Conservation (phyloP, 1,140 invertebrate species). For the Bombus haemorrhoidalis region DNA sequence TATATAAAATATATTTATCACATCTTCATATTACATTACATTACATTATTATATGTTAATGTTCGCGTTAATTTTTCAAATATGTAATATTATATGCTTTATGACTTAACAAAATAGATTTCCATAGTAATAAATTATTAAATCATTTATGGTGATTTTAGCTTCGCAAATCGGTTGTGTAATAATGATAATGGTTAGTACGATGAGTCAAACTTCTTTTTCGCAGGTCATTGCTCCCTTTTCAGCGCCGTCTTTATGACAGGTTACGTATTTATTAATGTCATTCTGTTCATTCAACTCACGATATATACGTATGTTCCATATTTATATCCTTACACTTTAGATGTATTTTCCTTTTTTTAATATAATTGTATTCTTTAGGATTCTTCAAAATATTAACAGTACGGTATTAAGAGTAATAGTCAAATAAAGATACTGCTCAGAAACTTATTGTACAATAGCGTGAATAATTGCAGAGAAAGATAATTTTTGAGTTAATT, state of each 20-base stretch:
- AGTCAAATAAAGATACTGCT: too few relatives aligned
- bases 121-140: background rate
- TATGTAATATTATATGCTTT: too few relatives aligned
- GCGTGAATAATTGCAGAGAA: too few relatives aligned
- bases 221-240: background rate
- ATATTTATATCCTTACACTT: background rate
- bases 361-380: background rate
- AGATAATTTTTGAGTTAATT: too few relatives aligned
- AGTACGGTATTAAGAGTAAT: too few relatives aligned
- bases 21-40: too few relatives aligned
- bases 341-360: background rate
- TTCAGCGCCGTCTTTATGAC: background rate
- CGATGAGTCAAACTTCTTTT: conserved; percentile 22
- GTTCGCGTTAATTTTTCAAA: too few relatives aligned
- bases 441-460: too few relatives aligned
- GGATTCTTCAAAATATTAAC: too few relatives aligned
- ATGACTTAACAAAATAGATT: background rate
- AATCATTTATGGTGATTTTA: background rate
- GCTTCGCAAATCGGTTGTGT: background rate
- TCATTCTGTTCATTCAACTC: background rate
- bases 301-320: too few relatives aligned
- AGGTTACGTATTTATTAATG: conserved; percentile 13
- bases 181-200: background rate
- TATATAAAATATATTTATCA: too few relatives aligned
- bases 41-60: too few relatives aligned